phyloP scores from a whole-genome alignment of 2,888 invertebrate species.

The Hypercompe scribonia region DNA sequence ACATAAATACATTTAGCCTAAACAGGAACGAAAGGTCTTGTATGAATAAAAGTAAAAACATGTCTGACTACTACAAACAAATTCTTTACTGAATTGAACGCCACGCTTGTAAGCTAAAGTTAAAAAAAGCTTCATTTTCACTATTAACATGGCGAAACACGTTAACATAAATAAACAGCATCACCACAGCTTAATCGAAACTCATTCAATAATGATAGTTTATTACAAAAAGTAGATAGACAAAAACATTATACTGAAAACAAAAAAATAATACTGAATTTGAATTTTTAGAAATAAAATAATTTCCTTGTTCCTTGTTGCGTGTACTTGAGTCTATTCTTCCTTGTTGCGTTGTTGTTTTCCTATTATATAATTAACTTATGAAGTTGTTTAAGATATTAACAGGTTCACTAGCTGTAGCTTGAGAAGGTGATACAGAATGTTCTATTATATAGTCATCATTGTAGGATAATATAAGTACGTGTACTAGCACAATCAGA shows the following conservation, averaged over 20 bases:
- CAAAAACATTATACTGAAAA: too few relatives aligned
- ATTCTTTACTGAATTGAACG: constrained; percentile 36
- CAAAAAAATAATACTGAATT: too few relatives aligned
- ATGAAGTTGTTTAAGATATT: not conserved
- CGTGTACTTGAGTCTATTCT: too few relatives aligned
- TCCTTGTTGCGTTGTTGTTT: too few relatives aligned
- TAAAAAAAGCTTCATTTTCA: constrained; percentile 31
- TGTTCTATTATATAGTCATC: too few relatives aligned
- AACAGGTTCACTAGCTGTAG: not conserved
- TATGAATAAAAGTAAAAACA: constrained; percentile 1
- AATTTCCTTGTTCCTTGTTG: too few relatives aligned
- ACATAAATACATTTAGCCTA: not conserved
- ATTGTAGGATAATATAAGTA: not conserved
- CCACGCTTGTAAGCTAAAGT: constrained; percentile 28
- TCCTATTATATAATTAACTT: not conserved
- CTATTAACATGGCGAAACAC: constrained; percentile 22
- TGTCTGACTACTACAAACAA: constrained; percentile 32
- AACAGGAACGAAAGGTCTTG: not conserved
- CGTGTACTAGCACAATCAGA: not conserved
- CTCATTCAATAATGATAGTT: too few relatives aligned
- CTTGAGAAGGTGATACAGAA: not conserved
- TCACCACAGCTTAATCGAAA: not conserved
- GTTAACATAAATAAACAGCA: not conserved
- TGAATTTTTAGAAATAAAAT: too few relatives aligned
- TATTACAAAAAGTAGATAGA: too few relatives aligned